Evolutionary conservation across 2,797 vertebrate genomes (phyloP).

Genomic region (Hypotaenidia philippensis): DNA sequence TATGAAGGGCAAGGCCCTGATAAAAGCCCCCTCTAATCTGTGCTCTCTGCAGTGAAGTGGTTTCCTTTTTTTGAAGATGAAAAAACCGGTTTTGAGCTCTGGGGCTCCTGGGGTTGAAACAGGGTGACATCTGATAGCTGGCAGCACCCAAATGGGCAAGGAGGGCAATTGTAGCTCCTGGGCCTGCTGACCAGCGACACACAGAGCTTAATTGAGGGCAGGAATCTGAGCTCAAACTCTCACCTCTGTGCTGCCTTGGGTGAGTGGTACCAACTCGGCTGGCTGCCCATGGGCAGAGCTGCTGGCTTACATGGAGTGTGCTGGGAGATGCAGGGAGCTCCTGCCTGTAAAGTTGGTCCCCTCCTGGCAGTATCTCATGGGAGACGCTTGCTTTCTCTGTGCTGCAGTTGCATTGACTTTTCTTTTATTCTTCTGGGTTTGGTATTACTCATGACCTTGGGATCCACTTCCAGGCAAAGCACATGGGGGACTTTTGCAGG

Average conservation of each 20-base stretch:
- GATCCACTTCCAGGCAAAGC: slow-evolving; percentile 2
- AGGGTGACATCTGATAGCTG: not conserved
- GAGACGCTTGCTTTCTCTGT: not conserved
- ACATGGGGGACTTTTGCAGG: not conserved
- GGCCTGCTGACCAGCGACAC: not conserved
- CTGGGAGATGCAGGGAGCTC: not conserved
- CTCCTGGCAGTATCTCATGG: not conserved
- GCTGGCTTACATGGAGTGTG: fast-evolving
- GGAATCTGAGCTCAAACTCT: not conserved
- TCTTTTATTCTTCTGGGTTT: not conserved
- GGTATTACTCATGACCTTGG: not conserved
- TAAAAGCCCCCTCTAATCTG: not conserved
- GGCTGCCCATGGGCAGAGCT: not conserved
- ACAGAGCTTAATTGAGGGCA: not conserved
- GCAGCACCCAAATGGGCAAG: fast-evolving
- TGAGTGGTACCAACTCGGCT: not conserved
- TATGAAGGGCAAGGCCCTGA: not conserved
- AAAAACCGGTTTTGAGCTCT: not conserved
- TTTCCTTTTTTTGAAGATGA: not conserved
- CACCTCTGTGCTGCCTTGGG: not conserved
- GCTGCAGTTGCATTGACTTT: not conserved
- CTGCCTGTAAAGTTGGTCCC: not conserved
- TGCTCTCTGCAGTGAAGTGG: not conserved
- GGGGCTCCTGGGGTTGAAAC: not conserved
- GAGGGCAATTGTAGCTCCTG: not conserved